A percentile compares a stretch with the other conserved stretches of the same genome.
These are phyloP conservation scores for Mohoua ochrocephala DNA, from an alignment of 2,113 vertebrate species.

Conservation along the genomic window DNA sequence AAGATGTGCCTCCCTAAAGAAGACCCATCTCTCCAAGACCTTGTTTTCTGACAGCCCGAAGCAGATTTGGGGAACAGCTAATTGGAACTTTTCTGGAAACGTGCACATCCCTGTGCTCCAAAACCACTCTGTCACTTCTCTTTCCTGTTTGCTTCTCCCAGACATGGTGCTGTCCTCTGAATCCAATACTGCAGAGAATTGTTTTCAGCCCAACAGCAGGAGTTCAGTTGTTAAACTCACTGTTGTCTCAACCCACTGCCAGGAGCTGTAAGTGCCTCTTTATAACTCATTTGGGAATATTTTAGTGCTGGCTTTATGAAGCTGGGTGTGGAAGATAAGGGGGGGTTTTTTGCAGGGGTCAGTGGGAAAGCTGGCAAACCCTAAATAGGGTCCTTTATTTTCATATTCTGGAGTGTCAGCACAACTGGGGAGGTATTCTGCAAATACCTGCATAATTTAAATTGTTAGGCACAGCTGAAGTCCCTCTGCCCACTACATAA, in stretches of 20 bases:
- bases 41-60: background rate
- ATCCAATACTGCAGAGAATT: background rate
- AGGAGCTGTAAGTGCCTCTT: background rate
- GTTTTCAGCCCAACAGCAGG: background rate
- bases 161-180: background rate
- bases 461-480: fast-evolving
- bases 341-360: fast-evolving
- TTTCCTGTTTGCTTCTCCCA: background rate
- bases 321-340: background rate
- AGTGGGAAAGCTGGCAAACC: background rate
- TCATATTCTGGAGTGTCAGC: background rate
- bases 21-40: background rate
- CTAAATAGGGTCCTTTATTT: background rate
- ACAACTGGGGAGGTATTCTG: background rate
- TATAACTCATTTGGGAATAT: background rate
- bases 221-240: background rate
- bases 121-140: background rate
- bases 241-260: background rate
- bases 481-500: background rate
- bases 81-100: background rate
- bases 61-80: background rate
- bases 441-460: background rate
- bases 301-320: background rate
- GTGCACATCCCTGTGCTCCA: background rate
- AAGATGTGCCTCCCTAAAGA: background rate